phyloP scores from a whole-genome alignment of 2,888 invertebrate genomes.

The Ornithoptera priamus region DNA sequence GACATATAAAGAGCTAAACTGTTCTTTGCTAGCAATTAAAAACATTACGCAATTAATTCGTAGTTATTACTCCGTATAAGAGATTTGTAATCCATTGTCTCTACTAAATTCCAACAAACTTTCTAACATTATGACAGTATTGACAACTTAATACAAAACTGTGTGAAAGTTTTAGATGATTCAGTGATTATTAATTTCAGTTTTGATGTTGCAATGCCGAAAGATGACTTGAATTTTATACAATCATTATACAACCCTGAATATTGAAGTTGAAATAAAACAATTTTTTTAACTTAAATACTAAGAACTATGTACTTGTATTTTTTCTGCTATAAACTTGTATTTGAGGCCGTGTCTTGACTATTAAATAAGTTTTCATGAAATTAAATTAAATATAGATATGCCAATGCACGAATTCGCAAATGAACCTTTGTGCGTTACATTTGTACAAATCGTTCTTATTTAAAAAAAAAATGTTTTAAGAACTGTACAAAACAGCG shows the following conservation, averaged over 20 bases:
- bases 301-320: not conserved
- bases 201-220: not conserved
- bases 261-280: no score
- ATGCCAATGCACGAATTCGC: not conserved
- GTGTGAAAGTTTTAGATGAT: conserved; percentile 3
- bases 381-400: not conserved
- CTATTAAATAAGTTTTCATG: no score
- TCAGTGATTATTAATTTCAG: not conserved
- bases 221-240: not conserved
- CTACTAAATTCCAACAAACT: conserved; percentile 2
- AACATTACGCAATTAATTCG: not conserved
- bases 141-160: conserved; percentile 7
- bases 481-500: not conserved
- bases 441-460: not conserved
- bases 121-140: conserved; percentile 3
- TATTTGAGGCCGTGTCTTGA: no score
- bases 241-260: no score
- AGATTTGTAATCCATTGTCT: not conserved
- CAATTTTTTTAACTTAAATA: not conserved
- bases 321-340: no score
- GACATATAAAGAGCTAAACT: not conserved
- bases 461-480: not conserved
- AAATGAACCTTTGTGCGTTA: not conserved
- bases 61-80: not conserved
- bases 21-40: not conserved